These are phyloP conservation scores for Drosophila equinoxialis DNA, from an alignment of 1,140 invertebrate species.

Conservation along the genomic window DNA sequence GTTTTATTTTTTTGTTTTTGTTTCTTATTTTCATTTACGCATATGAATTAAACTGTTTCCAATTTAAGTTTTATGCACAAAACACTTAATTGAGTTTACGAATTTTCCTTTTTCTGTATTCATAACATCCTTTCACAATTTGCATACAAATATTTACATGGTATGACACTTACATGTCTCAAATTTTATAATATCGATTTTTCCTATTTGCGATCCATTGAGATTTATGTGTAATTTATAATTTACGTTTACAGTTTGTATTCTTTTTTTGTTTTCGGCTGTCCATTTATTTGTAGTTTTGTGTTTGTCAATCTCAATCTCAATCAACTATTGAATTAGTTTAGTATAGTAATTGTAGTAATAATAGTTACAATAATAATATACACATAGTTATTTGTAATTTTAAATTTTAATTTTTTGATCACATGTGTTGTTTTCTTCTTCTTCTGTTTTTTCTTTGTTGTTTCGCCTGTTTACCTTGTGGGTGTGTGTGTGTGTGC, in stretches of 20 bases:
- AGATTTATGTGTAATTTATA: slow-evolving; percentile 2
- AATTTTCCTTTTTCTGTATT: slow-evolving; percentile 65
- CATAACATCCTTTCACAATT: slow-evolving; percentile 53
- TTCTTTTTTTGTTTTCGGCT: slow-evolving; percentile 33
- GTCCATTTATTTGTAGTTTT: slow-evolving; percentile 9
- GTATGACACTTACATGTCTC: slow-evolving; percentile 22
- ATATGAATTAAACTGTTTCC: slow-evolving; percentile 54
- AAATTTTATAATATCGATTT: slow-evolving; percentile 18
- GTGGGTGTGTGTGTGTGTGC: slow-evolving; percentile 1
- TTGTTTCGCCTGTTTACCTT: slow-evolving; percentile 31
- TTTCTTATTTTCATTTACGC: slow-evolving; percentile 58
- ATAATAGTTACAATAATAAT: slow-evolving; percentile 28
- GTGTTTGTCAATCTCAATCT: slow-evolving; percentile 31
- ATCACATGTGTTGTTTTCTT: slow-evolving; percentile 68
- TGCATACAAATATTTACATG: slow-evolving; percentile 72
- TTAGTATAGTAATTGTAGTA: slow-evolving; percentile 60
- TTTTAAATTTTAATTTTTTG: slow-evolving; percentile 76
- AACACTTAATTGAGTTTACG: slow-evolving; percentile 37
- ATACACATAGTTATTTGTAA: slow-evolving; percentile 41
- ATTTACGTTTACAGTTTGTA: slow-evolving; percentile 47
- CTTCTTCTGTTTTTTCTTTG: slow-evolving; percentile 27
- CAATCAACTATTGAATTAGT: slow-evolving; percentile 62
- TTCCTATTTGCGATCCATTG: slow-evolving; percentile 43
- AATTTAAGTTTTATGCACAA: slow-evolving; percentile 21
- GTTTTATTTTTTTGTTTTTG: not conserved